phyloP scores from a whole-genome alignment of 2,888 invertebrate species.

The Rutpela maculata region DNA sequence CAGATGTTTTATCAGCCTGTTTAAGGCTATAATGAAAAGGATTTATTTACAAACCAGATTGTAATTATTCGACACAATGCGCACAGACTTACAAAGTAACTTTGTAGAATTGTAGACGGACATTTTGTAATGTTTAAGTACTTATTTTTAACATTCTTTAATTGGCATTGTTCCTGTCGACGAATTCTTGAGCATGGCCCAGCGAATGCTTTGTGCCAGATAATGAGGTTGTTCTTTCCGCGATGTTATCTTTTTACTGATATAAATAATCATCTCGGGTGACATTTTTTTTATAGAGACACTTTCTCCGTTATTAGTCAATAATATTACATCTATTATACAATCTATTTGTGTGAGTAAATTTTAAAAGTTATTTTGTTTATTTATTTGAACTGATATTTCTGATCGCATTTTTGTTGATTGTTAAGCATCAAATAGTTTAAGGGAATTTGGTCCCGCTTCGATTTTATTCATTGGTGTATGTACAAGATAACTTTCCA shows the following conservation, averaged over 20 bases:
- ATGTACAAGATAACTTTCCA: no score
- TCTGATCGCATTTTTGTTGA: not conserved
- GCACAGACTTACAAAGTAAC: not conserved
- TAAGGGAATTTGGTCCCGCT: no score
- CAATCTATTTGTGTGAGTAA: not conserved
- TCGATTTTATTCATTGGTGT: no score
- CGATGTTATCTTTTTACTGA: not conserved
- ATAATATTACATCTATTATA: not conserved
- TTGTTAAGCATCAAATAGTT: no score
- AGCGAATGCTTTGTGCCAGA: not conserved
- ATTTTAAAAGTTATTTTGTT: not conserved
- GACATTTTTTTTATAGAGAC: not conserved
- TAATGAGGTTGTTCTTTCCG: not conserved
- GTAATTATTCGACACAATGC: not conserved
- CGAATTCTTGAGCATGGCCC: not conserved
- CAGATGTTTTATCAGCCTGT: not conserved
- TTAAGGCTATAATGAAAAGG: not conserved
- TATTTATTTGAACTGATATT: not conserved
- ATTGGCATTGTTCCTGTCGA: not conserved
- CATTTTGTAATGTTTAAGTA: not conserved
- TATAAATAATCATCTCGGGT: not conserved
- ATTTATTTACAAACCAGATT: constrained; percentile 3
- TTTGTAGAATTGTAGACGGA: not conserved
- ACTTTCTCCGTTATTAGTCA: constrained; percentile 1
- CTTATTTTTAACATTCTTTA: constrained; percentile 1